Base-by-base conservation (phyloP, 2,888 invertebrate species). In the Eupelmus urozonus region DNA sequence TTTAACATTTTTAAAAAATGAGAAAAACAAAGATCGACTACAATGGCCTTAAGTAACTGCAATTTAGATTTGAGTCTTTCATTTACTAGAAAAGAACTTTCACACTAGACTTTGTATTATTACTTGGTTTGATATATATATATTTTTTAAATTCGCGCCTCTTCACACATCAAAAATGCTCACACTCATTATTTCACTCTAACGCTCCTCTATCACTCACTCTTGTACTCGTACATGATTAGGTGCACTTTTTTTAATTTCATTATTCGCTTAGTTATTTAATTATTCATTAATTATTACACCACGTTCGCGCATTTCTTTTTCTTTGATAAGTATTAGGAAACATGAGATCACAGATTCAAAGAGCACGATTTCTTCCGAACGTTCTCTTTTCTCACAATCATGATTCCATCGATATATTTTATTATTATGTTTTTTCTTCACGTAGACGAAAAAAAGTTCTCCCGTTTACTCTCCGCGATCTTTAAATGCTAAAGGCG, bases 331-430 rank as follows among this genome's bases (percentile, higher is more conserved):
- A 80, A 80, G 70, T 72, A 76, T 67, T 80, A 80, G 80, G 80
- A 80, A 78, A 76, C 73, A 78, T 76, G 80, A 80, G 80, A 80
- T 80, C 80, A 80, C 78, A 80, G 80, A 78, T 80, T 80, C 70
- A 72, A 80, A 80, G 76, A 80, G 78, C 76, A 78, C 78, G 73
- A 76, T 78, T 78, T 70, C 76, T 49, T 69, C 51, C 66, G 49
- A 80, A 80, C 62, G 78, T 80, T 63, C 75, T 75, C 63, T 78
- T 69, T 73, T 71, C 29, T 73, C 67, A 71, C 53, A 67, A 71
- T 80, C 70, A 80, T 77, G 74, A 77, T 77, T 79, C 57, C 76
- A 70, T 75, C 27, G 49, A 71, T 66, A 66, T 60, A 13, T 70
- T 18, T 20, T 20, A 13, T 53, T 20, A 20, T 16, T 18, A 20